A percentile compares a stretch with the other conserved stretches of the same genome.
phyloP scores from a whole-genome alignment of 2,888 invertebrate species.

The Drosophila cognata region DNA sequence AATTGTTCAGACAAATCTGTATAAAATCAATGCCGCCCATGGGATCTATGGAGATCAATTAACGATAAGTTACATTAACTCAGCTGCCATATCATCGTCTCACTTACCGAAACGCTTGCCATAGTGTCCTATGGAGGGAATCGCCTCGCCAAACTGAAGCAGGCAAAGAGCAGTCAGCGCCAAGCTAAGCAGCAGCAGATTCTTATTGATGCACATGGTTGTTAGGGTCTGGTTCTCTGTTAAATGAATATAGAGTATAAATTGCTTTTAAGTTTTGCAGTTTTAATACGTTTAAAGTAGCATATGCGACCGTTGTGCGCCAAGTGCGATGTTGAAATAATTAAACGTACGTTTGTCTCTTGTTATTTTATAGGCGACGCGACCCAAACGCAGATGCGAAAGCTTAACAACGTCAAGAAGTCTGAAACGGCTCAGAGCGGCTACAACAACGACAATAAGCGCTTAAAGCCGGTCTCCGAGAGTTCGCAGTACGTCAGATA shows the following conservation, averaged over 20 bases:
- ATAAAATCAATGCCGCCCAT: constrained; percentile 86
- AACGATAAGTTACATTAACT: background rate
- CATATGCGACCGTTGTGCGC: constrained; percentile 56
- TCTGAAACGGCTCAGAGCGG: constrained; percentile 43
- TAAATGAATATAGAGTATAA: constrained; percentile 16
- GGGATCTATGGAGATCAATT: constrained; percentile 53
- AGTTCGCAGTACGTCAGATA: constrained; percentile 37
- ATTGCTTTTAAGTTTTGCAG: background rate
- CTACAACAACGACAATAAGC: constrained; percentile 19
- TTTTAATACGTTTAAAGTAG: background rate
- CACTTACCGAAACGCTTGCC: constrained; percentile 83
- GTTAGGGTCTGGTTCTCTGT: constrained; percentile 13
- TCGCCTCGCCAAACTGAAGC: constrained; percentile 62
- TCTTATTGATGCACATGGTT: constrained; percentile 65
- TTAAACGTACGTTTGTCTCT: constrained; percentile 66
- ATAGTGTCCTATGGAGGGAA: constrained; percentile 82
- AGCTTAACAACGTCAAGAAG: constrained; percentile 69
- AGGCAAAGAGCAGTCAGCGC: constrained; percentile 61
- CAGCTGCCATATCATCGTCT: fast-evolving
- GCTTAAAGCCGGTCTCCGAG: constrained; percentile 62
- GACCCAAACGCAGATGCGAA: constrained; percentile 72
- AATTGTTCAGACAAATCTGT: constrained; percentile 93
- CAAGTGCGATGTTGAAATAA: constrained; percentile 67
- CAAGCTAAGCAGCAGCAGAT: constrained; percentile 57
- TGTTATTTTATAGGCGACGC: constrained; percentile 76